Conservation (phyloP, 2,888 invertebrate species). For the Parthenolecanium corni region DNA sequence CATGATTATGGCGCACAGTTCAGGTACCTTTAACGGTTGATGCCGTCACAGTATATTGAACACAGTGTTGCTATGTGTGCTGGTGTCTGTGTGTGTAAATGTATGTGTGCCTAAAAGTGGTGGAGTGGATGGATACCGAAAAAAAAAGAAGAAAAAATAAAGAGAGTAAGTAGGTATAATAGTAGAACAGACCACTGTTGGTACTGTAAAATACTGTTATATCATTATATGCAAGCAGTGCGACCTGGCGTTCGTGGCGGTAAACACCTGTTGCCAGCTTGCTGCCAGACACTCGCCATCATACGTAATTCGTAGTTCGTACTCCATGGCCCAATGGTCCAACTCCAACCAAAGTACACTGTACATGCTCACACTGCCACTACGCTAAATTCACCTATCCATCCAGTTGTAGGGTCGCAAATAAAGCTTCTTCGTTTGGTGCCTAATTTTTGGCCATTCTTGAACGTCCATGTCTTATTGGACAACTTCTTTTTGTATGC, state of each 20-base stretch:
- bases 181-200: constrained; percentile 22
- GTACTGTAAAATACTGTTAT: too few species aligned
- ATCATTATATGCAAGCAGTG: background rate
- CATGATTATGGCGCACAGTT: constrained; percentile 25
- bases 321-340: background rate
- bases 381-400: too few species aligned
- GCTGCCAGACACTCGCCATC: constrained; percentile 27
- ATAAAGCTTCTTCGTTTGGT: too few species aligned
- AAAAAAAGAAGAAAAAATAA: too few species aligned
- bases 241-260: constrained; percentile 23
- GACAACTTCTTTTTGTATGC: too few species aligned
- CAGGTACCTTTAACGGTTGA: constrained; percentile 27
- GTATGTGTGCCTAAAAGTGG: background rate
- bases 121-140: background rate
- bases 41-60: constrained; percentile 26
- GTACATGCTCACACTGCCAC: too few species aligned
- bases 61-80: constrained; percentile 1
- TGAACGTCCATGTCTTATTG: too few species aligned
- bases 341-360: too few species aligned
- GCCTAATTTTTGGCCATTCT: too few species aligned
- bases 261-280: constrained; percentile 27
- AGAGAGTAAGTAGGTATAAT: background rate
- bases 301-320: constrained; percentile 22
- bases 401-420: too few species aligned
- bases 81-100: background rate